Base-by-base conservation (phyloP, 2,113 vertebrate species). In the Oreocharis arfaki region DNA sequence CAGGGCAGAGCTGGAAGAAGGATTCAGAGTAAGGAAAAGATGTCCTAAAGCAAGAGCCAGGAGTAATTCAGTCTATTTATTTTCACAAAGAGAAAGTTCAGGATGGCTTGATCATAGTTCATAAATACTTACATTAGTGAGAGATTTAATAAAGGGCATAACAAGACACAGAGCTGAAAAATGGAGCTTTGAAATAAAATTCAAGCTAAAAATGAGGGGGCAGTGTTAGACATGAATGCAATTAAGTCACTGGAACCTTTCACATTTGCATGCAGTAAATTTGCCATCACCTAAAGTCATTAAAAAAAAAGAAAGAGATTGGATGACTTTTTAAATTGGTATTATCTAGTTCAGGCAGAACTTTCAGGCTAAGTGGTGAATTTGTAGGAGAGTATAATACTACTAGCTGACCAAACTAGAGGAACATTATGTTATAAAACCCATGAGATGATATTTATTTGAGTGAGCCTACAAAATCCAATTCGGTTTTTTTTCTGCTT, bases 131-230 rank as follows among this genome's bases (percentile, higher is more conserved):
- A 70, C 4, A 47, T 81, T 86, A 81, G 37, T 50, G n/a, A 87
- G n/a, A 81, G 56, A 59, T 87, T 92, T 93, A 95, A 86, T 86
- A 95, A 78, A 89, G 30, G 30, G 56, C n/a, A 67, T 70, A 93
- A 74, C 28, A 88, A 83, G 80, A 75, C 27, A 64, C 3, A 78
- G 78, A 91, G 41, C 4, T 87, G 32, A 94, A 95, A 92, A 93
- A 84, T 64, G 28, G 56, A 95, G 90, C 35, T 83, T 20, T 41
- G 52, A 90, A 47, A 61, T 60, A 94, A 94, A 96, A 94, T 57
- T 75, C 56, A 64, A 52, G 26, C 42, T 84, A 75, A 91, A 93
- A 94, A 56, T 15, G 26, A 88, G 52, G 15, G 4, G 20, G 20
- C 88, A 92, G 11, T 84, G 20, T 75, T 81, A 97, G 56, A 94